Evolutionary conservation across 1,140 invertebrate species (phyloP), one percentile per base, ranked within the genome.

Genomic region (Archegozetes longisetosus): DNA sequence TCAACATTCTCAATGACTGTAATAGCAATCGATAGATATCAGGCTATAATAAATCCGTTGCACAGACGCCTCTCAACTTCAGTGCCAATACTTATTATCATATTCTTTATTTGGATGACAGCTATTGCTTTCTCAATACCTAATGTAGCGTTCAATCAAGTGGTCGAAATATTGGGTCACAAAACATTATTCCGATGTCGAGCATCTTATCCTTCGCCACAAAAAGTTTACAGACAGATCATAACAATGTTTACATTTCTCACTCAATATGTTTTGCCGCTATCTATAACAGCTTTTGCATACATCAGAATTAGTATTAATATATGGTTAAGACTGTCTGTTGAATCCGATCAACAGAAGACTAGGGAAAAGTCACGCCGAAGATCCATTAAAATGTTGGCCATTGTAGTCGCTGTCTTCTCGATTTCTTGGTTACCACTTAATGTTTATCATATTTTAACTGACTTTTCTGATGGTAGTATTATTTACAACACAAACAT

Each of bases 351-450:
- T 17, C n/a, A 27, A 49, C n/a, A 51, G 48, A 49, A 49, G 40
- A 20, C 49, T 13, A 23, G 57, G 4, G 57, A 58, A 53, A 1
- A 47, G 1, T 58, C 57, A 6, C 2, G 57, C 2, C 47, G 57
- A 40, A 49, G 75, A 70, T 74, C 75, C 59, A 73, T 77, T 47
- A 76, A 76, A 65, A 78, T 77, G 75, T 70, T 78, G 55, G 71
- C 75, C 3, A 51, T 71, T n/a, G 75, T 77, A n/a, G 76, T 78
- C 0, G 64, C 73, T 1, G 70, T 76, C 29, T 78, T 78, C 66
- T 73, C 74, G 3, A 56, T 76, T 0, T 77, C 74, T 59, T 78
- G 76, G 76, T 66, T 77, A 9, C 77, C 77, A 3, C 67, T 77
- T 0, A 76, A 78, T 63, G 61, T 68, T n/a, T 73, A 76, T 55